Percentiles rank a stretch among this genome's conserved stretches.
Conservation (phyloP, 2,888 invertebrate species). For the Nowickia ferox region DNA sequence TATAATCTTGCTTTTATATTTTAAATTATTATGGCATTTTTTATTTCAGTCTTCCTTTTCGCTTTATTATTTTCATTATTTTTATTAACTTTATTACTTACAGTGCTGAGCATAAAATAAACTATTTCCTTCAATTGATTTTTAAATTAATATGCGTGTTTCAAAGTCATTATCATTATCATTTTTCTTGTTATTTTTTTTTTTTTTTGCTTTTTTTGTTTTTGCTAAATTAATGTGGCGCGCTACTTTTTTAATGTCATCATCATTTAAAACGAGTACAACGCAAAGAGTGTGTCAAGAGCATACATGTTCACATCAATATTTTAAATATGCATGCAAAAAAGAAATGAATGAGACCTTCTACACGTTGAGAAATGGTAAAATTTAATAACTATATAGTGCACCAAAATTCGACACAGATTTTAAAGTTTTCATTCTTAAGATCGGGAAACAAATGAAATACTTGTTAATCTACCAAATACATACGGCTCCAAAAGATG, state of each 20-base stretch:
- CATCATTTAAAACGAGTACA: neutral
- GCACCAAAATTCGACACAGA: neutral
- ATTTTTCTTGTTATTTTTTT: slow-evolving; percentile 29
- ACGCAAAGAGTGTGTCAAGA: slow-evolving; percentile 32
- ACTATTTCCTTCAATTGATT: slow-evolving; percentile 51
- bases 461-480: no score
- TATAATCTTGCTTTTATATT: neutral
- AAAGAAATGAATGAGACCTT: neutral
- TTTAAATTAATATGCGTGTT: slow-evolving; percentile 68
- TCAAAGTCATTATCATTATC: slow-evolving; percentile 70
- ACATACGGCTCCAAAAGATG: no score
- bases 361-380: neutral
- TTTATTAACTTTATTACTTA: slow-evolving; percentile 19
- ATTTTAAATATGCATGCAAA: neutral
- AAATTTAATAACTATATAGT: neutral
- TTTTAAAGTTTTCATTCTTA: no score
- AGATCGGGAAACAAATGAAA: no score
- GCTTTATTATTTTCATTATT: slow-evolving; percentile 8
- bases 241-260: slow-evolving; percentile 19
- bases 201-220: neutral
- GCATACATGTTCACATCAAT: slow-evolving; percentile 34
- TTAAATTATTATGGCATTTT: neutral
- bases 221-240: slow-evolving; percentile 18
- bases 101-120: slow-evolving; percentile 5
- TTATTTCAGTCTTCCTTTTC: neutral